Conservation (phyloP, 1,140 invertebrate genomes). For the Amyelois transitella region DNA sequence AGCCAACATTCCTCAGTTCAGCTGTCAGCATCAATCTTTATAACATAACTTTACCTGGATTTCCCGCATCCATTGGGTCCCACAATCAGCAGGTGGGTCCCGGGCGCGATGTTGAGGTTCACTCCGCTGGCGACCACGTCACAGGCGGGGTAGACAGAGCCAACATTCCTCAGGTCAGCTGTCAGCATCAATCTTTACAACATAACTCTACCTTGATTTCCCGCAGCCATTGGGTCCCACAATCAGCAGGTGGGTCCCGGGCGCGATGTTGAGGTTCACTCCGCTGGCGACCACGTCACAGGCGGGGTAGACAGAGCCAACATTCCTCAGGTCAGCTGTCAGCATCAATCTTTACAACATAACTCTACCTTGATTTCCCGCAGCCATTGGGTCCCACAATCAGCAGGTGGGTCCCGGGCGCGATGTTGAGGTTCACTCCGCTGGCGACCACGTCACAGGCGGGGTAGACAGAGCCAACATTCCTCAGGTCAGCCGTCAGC, state of each 20-base stretch:
- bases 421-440: background rate
- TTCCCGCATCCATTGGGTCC: background rate
- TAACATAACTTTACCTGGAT: background rate
- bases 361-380: background rate
- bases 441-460: too few relatives aligned
- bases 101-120: too few relatives aligned
- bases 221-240: background rate
- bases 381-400: background rate
- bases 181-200: too few relatives aligned
- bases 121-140: too few relatives aligned
- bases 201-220: background rate
- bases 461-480: too few relatives aligned
- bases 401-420: background rate
- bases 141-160: too few relatives aligned
- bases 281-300: too few relatives aligned
- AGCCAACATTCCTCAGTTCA: too few relatives aligned
- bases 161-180: too few relatives aligned
- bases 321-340: background rate
- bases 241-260: background rate
- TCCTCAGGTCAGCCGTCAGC: too few relatives aligned
- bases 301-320: background rate
- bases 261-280: background rate
- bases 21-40: too few relatives aligned
- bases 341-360: too few relatives aligned
- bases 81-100: background rate